A percentile compares a stretch with the other conserved stretches of the same genome.
Conservation (phyloP, 2,797 vertebrate species). For the Clarias platycephalus region DNA sequence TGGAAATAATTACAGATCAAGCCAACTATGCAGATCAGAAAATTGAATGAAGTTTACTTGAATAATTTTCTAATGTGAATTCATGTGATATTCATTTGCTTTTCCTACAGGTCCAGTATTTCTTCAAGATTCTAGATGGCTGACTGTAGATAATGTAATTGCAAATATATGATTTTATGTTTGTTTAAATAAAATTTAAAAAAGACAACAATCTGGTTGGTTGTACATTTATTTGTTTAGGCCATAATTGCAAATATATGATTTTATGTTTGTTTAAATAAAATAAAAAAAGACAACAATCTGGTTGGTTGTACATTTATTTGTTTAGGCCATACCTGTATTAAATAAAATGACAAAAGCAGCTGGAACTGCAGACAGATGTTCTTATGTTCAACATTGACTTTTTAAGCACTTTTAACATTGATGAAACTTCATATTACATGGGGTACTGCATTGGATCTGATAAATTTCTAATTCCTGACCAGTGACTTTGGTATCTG, state of each 20-base stretch:
- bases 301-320: constrained; percentile 70
- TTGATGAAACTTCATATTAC: constrained; percentile 89
- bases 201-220: constrained; percentile 66
- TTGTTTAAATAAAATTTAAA: constrained; percentile 41
- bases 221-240: too few species aligned
- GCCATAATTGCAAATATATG: neutral
- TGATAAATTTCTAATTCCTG: constrained; percentile 89
- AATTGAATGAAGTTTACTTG: neutral
- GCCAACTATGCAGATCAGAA: too few species aligned
- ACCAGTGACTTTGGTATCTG: constrained; percentile 99
- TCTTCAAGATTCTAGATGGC: constrained; percentile 93
- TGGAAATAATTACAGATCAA: neutral
- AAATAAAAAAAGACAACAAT: constrained; percentile 60
- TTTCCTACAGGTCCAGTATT: constrained; percentile 87
- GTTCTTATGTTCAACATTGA: constrained; percentile 93
- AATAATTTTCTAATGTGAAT: neutral
- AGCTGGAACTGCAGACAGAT: constrained; percentile 86
- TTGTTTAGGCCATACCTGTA: constrained; percentile 94
- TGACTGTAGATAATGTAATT: constrained; percentile 61
- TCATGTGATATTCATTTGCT: constrained; percentile 19
- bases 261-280: constrained; percentile 59
- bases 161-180: constrained; percentile 58
- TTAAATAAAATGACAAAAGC: constrained; percentile 96
- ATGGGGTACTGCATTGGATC: constrained; percentile 94
- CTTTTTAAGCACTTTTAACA: constrained; percentile 84